Conservation (phyloP, 1,140 invertebrate genomes). For the Drosophila kohkoa region DNA sequence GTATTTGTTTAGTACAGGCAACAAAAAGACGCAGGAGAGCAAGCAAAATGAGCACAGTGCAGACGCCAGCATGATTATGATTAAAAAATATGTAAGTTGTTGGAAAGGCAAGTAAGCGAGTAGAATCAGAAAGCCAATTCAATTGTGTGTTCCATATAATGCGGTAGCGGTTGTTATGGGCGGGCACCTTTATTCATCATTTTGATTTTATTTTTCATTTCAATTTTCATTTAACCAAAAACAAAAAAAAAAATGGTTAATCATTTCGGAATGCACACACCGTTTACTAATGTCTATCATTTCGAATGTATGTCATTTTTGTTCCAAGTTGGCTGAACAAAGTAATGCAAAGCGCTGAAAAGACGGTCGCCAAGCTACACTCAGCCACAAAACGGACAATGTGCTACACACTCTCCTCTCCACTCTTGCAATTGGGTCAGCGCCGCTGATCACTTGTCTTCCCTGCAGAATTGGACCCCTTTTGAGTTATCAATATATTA, state of each 20-base stretch:
- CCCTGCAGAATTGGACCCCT: not conserved
- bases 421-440: slow-evolving; percentile 26
- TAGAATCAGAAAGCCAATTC: slow-evolving; percentile 41
- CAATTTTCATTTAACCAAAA: slow-evolving; percentile 43
- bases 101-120: slow-evolving; percentile 44
- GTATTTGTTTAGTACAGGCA: slow-evolving; percentile 42
- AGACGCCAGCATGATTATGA: slow-evolving; percentile 30
- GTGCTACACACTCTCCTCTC: not conserved
- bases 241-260: slow-evolving; percentile 15
- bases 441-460: slow-evolving; percentile 1
- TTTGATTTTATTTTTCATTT: slow-evolving; percentile 33
- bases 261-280: slow-evolving; percentile 45
- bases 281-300: slow-evolving; percentile 38
- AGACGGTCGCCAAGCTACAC: slow-evolving; percentile 52
- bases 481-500: slow-evolving; percentile 6
- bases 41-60: slow-evolving; percentile 39
- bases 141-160: slow-evolving; percentile 2
- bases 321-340: slow-evolving; percentile 77
- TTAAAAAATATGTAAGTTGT: slow-evolving; percentile 32
- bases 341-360: slow-evolving; percentile 74
- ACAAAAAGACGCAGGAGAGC: slow-evolving; percentile 25
- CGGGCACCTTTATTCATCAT: slow-evolving; percentile 27
- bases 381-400: slow-evolving; percentile 57
- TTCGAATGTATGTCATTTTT: slow-evolving; percentile 72
- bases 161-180: slow-evolving; percentile 44